Evolutionary conservation across 2,113 vertebrate species (phyloP).

Genomic region (Charadrius vociferus): DNA sequence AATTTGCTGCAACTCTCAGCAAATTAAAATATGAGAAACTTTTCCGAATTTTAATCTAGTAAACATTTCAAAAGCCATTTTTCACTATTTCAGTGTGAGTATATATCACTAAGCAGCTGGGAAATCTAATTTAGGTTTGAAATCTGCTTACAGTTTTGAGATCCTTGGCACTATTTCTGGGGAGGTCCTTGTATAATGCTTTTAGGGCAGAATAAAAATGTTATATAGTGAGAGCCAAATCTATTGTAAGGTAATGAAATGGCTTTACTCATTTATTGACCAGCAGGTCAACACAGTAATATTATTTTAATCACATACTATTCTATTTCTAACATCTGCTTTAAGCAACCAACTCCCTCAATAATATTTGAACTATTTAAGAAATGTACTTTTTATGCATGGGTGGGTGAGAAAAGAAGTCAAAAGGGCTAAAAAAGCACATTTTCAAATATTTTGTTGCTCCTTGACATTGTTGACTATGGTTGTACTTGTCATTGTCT

Average conservation of each 20-base stretch:
- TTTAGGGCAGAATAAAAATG: background rate
- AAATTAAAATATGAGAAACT: constrained; percentile 45
- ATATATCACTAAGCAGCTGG: background rate
- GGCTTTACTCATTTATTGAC: background rate
- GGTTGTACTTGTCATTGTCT: background rate
- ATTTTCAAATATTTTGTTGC: background rate
- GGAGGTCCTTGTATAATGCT: background rate
- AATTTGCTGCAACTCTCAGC: background rate
- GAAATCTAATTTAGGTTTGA: constrained; percentile 42
- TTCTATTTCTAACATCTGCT: background rate
- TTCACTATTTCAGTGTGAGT: background rate
- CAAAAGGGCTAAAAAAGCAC: fast-evolving
- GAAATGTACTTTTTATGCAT: background rate
- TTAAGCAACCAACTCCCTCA: background rate
- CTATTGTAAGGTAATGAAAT: background rate
- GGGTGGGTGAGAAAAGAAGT: background rate
- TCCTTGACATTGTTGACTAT: background rate
- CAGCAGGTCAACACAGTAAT: background rate
- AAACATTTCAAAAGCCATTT: constrained; percentile 14
- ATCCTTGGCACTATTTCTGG: background rate
- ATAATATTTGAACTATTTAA: background rate
- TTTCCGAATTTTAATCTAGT: background rate
- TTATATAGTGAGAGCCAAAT: background rate
- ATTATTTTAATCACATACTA: background rate
- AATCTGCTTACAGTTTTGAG: constrained; percentile 35